phyloP scores from a whole-genome alignment of 2,113 vertebrate genomes.

The Ardeotis arabs region DNA sequence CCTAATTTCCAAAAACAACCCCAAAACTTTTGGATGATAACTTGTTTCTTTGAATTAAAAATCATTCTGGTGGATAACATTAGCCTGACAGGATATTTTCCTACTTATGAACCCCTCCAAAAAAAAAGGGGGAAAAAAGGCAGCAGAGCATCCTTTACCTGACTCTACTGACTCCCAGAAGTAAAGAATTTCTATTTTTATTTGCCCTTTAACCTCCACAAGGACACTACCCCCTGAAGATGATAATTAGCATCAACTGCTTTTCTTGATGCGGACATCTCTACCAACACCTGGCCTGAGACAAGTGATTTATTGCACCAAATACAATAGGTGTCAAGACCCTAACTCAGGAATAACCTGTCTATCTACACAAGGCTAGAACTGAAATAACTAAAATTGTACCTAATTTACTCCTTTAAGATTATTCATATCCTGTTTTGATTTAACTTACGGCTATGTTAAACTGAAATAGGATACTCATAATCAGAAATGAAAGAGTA shows the following conservation, averaged over 20 bases:
- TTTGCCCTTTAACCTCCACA: background rate
- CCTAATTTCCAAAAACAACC: background rate
- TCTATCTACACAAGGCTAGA: background rate
- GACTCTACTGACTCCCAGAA: background rate
- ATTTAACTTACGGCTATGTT: constrained; percentile 50
- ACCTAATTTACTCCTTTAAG: constrained; percentile 28
- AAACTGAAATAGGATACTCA: constrained; percentile 61
- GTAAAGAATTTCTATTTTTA: background rate
- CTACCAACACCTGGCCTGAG: background rate
- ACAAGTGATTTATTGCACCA: background rate
- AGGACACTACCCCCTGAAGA: background rate
- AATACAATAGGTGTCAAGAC: background rate
- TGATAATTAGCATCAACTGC: background rate
- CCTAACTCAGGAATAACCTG: background rate
- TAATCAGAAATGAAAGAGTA: constrained; percentile 65
- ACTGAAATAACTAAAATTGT: constrained; percentile 40
- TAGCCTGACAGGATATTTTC: background rate
- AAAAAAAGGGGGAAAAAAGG: background rate
- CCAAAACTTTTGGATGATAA: background rate
- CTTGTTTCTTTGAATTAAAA: background rate
- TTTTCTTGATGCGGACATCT: background rate
- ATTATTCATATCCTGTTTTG: constrained; percentile 69
- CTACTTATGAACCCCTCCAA: background rate
- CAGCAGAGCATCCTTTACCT: background rate
- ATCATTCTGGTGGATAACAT: background rate